phyloP scores from a whole-genome alignment of 2,888 invertebrate genomes.

The Latheticus oryzae region DNA sequence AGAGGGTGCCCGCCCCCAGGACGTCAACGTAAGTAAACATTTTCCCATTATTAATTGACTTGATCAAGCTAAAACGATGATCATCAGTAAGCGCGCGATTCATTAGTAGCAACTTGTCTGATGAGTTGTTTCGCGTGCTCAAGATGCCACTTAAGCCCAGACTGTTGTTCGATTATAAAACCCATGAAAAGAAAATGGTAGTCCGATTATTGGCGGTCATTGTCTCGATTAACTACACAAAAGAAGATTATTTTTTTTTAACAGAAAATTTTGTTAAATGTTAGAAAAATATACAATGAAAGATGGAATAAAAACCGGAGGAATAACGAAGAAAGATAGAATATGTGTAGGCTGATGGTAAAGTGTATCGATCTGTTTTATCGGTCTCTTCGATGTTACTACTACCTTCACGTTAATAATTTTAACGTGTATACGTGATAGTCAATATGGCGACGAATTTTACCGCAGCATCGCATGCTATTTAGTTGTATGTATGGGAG shows the following conservation, averaged over 20 bases:
- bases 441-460: slow-evolving; percentile 29
- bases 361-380: slow-evolving; percentile 24
- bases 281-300: too few species aligned
- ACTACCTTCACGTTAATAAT: slow-evolving; percentile 19
- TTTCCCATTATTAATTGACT: slow-evolving; percentile 33
- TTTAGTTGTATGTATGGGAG: too few species aligned
- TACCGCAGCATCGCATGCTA: slow-evolving; percentile 38
- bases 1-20: slow-evolving; percentile 63
- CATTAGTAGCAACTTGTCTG: slow-evolving; percentile 37
- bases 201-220: slow-evolving; percentile 13
- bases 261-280: not conserved
- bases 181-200: slow-evolving; percentile 31
- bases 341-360: slow-evolving; percentile 6
- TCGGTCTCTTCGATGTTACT: slow-evolving; percentile 17
- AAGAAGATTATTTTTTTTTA: not conserved
- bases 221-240: slow-evolving; percentile 4
- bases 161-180: slow-evolving; percentile 30
- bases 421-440: slow-evolving; percentile 26
- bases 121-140: slow-evolving; percentile 36
- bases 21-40: slow-evolving; percentile 67
- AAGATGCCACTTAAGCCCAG: slow-evolving; percentile 30
- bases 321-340: not conserved
- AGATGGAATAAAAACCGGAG: too few species aligned
- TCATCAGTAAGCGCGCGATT: too few species aligned
- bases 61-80: slow-evolving; percentile 19